Base-by-base conservation (phyloP, 2,797 vertebrate species). In the Hyperoplus immaculatus region DNA sequence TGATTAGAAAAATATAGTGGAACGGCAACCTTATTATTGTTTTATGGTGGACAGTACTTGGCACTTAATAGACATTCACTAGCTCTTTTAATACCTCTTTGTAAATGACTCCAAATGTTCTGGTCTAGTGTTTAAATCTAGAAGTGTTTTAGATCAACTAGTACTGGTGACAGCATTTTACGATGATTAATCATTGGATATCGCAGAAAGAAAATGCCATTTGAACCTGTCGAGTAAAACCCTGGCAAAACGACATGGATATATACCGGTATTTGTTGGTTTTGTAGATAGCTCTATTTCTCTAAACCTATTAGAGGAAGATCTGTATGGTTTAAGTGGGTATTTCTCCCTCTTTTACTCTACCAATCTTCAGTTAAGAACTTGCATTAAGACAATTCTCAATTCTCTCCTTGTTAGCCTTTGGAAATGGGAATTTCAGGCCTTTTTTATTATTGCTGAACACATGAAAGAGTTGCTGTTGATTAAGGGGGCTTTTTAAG, bases 401-500 rank as follows among this genome's bases (percentile, higher is more conserved):
- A 69, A 62, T 80, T 59, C 68, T 82, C 66, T 39, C 71, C 83
- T 85, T 87, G 85, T 90, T 91, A 88, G 88, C 88, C 89, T 85
- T 89, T 90, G 79, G 85, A 92, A 93, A 90, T 80, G 73, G 58
- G 75, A 76, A 86, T 86, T 72, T 88, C 84, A 29, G 29, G 29
- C 29, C 29, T 29, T 84, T 62, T 65, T 81, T 69, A 85, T 90
- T 88, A 88, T 80, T 90, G 86, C 87, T 89, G 86, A 90, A 86
- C 78, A 91, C 92, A 91, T 92, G 84, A 94, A 93, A 93, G 88
- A 89, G 78, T 88, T 89, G 84, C 77, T 91, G 91, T 92, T 93
- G 92, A 94, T 94, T 90, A 94, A 90, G 87, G 87, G 89, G 89
- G 87, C 82, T 85, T 91, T 92, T 93, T 90, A 92, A 92, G 91